Evolutionary conservation across 2,113 vertebrate genomes (phyloP), one percentile per base, ranked within the genome.

Genomic region (Lepus europaeus): DNA sequence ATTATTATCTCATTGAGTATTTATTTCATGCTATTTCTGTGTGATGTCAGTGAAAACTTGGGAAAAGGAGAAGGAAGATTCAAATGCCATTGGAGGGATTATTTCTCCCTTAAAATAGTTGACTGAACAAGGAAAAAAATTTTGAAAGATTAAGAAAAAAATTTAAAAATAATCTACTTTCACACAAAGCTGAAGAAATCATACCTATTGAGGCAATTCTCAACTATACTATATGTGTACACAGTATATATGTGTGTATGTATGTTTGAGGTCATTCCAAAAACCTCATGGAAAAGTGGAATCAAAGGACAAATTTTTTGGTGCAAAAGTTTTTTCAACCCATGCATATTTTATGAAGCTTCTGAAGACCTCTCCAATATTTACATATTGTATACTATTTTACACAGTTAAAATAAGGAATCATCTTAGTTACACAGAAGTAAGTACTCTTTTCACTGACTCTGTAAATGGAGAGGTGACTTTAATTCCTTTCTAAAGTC

Each of bases 381-480:
- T 4, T 36, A 33, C 9, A 74, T n/a, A 20, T 10, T 59, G 36
- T 14, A 59, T 1, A 64, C 31, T 79, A 3, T 68, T 29, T 76
- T 56, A 84, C 27, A 74, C 25, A 31, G 61, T 53, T 91, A 70
- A 89, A 72, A 33, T 16, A 39, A 16, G 68, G 39, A 81, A 45
- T 89, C 31, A 66, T 53, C n/a, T 87, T 78, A 51, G n/a, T 22
- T 88, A 39, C 17, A 89, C 64, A 9, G 27, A 95, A 70, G 74
- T 12, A 96, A 93, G n/a, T 59, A 39, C 12, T 80, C 83, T 90
- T 59, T 69, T 89, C 61, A 74, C 14, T 85, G 78, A 85, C 20
- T 20, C 59, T 51, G 33, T 81, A 31, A 85, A 51, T 1, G 6
- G 66, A 27, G 0, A 76, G 29, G 27, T 68, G 56, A 77, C 66